Percentiles rank a stretch among this genome's conserved stretches.
These are phyloP conservation scores for Passer domesticus DNA, from an alignment of 2,113 vertebrate species.

Conservation along the genomic window DNA sequence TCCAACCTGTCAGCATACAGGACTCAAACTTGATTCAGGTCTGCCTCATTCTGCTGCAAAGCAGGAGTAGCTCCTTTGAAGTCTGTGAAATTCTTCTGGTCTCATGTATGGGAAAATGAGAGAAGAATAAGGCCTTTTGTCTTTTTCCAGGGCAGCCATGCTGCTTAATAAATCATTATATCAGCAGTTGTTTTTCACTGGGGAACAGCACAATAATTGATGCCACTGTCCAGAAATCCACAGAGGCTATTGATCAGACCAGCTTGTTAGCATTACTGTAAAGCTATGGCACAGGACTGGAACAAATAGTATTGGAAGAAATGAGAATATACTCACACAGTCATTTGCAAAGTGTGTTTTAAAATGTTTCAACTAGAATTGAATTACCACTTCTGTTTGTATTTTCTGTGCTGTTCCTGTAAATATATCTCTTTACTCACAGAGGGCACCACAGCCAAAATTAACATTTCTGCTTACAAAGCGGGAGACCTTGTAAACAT, in stretches of 20 bases:
- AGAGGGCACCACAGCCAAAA: neutral
- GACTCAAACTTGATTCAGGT: conserved; percentile 1
- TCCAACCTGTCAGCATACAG: neutral
- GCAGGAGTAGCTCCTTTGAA: conserved; percentile 32
- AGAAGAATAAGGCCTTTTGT: conserved; percentile 45
- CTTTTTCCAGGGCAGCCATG: neutral
- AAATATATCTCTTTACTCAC: neutral
- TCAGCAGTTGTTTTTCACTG: conserved; percentile 36
- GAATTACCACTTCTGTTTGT: neutral
- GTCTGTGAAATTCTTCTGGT: conserved; percentile 35
- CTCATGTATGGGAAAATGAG: conserved; percentile 26
- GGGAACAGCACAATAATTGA: neutral
- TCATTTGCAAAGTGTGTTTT: neutral
- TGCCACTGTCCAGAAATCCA: neutral
- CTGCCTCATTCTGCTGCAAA: neutral
- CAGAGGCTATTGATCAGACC: neutral
- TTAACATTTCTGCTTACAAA: neutral
- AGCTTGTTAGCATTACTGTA: neutral
- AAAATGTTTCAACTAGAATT: neutral
- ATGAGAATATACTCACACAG: neutral
- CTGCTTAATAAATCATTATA: conserved; percentile 64
- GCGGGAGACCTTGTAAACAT: neutral
- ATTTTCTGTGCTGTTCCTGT: neutral
- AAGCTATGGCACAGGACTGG: neutral
- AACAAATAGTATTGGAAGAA: neutral